These are phyloP conservation scores for Coregonus sp. DNA, from an alignment of 2,797 vertebrate genomes.

Conservation along the genomic window DNA sequence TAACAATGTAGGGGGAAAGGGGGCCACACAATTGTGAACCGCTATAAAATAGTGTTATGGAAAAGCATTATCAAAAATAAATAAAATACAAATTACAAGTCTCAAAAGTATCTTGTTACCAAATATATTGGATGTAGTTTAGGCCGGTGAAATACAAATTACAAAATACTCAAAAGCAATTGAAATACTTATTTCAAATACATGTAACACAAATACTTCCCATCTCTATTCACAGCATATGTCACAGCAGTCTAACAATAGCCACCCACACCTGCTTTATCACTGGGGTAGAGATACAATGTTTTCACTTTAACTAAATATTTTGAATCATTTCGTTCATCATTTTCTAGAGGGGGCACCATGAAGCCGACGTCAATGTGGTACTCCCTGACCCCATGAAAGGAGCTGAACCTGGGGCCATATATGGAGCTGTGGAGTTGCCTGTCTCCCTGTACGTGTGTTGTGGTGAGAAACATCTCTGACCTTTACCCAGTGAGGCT, in stretches of 20 bases:
- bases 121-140: too few relatives aligned
- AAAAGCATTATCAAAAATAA: too few relatives aligned
- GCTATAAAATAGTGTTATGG: too few relatives aligned
- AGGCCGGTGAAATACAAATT: too few relatives aligned
- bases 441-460: conserved; percentile 26
- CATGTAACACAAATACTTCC: too few relatives aligned
- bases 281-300: conserved; percentile 31
- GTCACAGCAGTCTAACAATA: conserved; percentile 49
- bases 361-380: conserved; percentile 42
- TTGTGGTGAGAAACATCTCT: conserved; percentile 60
- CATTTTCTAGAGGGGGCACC: background rate
- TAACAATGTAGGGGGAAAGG: too few relatives aligned
- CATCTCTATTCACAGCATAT: conserved; percentile 23
- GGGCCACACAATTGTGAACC: too few relatives aligned
- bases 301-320: conserved; percentile 46
- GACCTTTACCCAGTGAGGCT: conserved; percentile 58
- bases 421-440: background rate
- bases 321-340: conserved; percentile 30
- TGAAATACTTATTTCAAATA: too few relatives aligned
- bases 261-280: conserved; percentile 54
- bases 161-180: too few relatives aligned
- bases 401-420: conserved; percentile 8
- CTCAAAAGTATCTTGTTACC: too few relatives aligned
- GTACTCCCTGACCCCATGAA: conserved; percentile 21
- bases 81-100: too few relatives aligned